Evolutionary conservation across 2,888 invertebrate genomes (phyloP).

Genomic region (Biston betularia): DNA sequence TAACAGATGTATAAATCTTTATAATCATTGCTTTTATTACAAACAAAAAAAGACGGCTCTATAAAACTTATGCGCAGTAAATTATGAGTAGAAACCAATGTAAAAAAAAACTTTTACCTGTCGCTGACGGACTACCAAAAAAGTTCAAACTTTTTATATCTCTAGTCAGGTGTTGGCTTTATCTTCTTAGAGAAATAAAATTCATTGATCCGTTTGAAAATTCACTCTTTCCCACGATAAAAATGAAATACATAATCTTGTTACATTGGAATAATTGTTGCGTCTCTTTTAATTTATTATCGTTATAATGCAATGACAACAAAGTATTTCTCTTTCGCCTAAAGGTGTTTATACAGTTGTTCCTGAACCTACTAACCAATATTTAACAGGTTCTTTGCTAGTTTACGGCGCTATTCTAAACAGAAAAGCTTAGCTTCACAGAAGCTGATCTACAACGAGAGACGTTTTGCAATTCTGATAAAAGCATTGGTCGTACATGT

Average conservation of each 20-base stretch:
- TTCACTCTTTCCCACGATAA: constrained; percentile 72
- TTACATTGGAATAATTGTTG: constrained; percentile 22
- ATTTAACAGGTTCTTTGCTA: constrained; percentile 33
- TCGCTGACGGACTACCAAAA: constrained; percentile 63
- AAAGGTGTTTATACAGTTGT: constrained; percentile 31
- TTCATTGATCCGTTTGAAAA: constrained; percentile 56
- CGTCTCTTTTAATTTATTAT: constrained; percentile 19
- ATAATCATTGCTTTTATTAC: constrained; percentile 28
- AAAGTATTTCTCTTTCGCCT: constrained; percentile 29
- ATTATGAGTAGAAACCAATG: constrained; percentile 19
- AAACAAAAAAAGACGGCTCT: constrained; percentile 16
- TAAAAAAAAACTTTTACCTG: constrained; percentile 74
- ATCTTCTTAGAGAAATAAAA: constrained; percentile 55
- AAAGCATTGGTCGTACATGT: constrained; percentile 51
- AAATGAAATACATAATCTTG: constrained; percentile 46
- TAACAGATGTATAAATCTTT: constrained; percentile 51
- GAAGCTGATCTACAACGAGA: constrained; percentile 40
- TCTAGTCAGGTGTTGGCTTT: constrained; percentile 72
- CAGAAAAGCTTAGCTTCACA: constrained; percentile 22
- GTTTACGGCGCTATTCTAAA: constrained; percentile 26
- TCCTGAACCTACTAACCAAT: constrained; percentile 33
- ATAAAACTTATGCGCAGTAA: constrained; percentile 15
- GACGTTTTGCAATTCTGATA: constrained; percentile 49
- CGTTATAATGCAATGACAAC: constrained; percentile 4
- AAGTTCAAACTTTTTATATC: constrained; percentile 54